Evolutionary conservation across 1,140 invertebrate genomes (phyloP).

Genomic region (Pachyrhynchus sulphureomaculatus): DNA sequence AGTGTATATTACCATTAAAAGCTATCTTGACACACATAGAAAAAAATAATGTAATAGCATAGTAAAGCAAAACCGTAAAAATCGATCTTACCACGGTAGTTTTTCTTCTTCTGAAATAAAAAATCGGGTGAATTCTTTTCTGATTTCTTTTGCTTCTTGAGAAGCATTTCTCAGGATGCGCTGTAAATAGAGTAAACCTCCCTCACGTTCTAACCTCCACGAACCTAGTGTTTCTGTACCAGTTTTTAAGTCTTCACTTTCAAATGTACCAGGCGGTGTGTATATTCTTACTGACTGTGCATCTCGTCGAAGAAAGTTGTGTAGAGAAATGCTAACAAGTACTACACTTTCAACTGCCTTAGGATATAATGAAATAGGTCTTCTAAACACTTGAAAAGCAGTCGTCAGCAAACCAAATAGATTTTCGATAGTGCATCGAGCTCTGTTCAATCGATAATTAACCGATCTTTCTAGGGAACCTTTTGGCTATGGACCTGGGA

Average conservation of each 20-base stretch:
- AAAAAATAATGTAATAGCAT: background rate
- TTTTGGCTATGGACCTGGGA: background rate
- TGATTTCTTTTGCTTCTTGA: background rate
- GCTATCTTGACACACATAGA: background rate
- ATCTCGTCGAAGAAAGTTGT: slow-evolving; percentile 1
- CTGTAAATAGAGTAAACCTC: background rate
- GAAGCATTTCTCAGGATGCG: background rate
- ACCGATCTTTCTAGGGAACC: background rate
- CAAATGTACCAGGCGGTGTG: background rate
- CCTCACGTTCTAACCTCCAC: background rate
- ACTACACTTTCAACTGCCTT: slow-evolving; percentile 1
- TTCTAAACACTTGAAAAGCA: slow-evolving; percentile 1
- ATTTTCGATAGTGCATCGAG: no score
- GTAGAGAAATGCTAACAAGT: background rate
- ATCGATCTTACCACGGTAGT: slow-evolving; percentile 1
- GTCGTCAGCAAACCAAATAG: background rate
- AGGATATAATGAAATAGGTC: background rate
- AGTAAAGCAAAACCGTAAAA: background rate
- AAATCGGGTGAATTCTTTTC: background rate
- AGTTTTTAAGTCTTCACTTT: no score
- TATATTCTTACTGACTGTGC: background rate
- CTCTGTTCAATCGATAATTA: no score
- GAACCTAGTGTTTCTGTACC: background rate
- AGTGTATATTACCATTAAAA: background rate
- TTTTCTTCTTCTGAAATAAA: slow-evolving; percentile 1